Conservation (phyloP, 2,888 invertebrate genomes). For the Ophioninae sp. region DNA sequence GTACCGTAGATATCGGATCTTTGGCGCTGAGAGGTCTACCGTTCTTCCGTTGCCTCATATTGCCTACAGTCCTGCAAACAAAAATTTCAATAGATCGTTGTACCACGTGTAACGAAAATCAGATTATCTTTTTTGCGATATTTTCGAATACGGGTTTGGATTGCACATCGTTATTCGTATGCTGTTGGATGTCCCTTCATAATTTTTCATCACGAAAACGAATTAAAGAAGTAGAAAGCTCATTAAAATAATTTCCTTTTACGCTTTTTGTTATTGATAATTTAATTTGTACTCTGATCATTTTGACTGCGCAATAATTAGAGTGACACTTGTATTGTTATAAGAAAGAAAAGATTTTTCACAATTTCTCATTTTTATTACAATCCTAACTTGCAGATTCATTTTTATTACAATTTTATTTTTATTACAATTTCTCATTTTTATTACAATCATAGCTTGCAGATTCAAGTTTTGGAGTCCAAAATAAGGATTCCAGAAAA, state of each 20-base stretch:
- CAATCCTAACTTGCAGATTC: no score
- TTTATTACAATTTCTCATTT: no score
- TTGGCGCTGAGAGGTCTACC: conserved; percentile 70
- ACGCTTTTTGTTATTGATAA: no score
- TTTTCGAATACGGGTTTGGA: background rate
- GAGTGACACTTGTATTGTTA: no score
- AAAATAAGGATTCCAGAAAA: no score
- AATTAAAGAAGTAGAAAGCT: background rate
- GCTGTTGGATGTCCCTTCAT: background rate
- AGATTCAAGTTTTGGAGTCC: no score
- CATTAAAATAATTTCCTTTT: background rate
- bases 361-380: no score
- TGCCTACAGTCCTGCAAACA: conserved; percentile 74
- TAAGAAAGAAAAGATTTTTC: no score
- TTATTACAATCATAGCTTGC: no score
- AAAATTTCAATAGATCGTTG: conserved; percentile 35
- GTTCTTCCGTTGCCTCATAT: conserved; percentile 77
- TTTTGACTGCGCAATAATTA: no score
- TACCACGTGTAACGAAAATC: conserved; percentile 53
- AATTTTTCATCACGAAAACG: background rate
- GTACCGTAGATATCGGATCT: conserved; percentile 68
- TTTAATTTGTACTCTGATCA: no score
- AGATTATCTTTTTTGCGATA: conserved; percentile 1
- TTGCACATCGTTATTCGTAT: conserved; percentile 17
- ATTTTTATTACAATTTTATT: no score